These are phyloP conservation scores for Agrotis exclamationis DNA, from an alignment of 2,888 invertebrate species.

Conservation along the genomic window DNA sequence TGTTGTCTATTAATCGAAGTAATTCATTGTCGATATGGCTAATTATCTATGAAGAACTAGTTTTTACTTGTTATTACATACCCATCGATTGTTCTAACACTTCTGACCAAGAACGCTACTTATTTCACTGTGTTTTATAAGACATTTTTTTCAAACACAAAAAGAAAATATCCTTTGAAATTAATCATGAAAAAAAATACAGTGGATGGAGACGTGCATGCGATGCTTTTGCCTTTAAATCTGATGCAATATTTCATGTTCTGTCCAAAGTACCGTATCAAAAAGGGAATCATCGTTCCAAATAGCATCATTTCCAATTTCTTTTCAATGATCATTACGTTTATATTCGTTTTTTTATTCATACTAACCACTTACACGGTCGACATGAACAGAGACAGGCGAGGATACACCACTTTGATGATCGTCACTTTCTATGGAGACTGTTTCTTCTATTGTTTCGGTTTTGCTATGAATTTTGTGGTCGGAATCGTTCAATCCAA, in stretches of 20 bases:
- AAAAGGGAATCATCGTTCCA: conserved; percentile 3
- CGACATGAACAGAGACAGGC: background rate
- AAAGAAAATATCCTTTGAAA: background rate
- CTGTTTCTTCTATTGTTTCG: background rate
- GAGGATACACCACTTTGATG: too few relatives aligned
- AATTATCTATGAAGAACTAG: background rate
- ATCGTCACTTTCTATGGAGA: background rate
- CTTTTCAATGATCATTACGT: background rate
- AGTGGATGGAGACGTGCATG: conserved; percentile 35
- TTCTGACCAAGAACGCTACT: background rate
- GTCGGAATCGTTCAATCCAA: background rate
- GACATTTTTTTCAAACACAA: background rate
- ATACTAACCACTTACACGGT: background rate
- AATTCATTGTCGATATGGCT: background rate
- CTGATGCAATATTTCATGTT: conserved; percentile 21
- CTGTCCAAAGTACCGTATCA: conserved; percentile 22
- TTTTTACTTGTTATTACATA: too few relatives aligned
- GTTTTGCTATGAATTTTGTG: conserved; percentile 5
- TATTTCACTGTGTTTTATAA: too few relatives aligned
- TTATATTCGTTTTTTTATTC: background rate
- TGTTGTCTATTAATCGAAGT: background rate
- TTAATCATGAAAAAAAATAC: background rate
- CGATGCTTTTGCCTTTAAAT: conserved; percentile 41
- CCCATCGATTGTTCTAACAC: background rate
- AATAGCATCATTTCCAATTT: background rate